Percentiles rank a stretch among this genome's conserved stretches.
phyloP scores from a whole-genome alignment of 2,888 invertebrate species.

The Pedicia rivosa region DNA sequence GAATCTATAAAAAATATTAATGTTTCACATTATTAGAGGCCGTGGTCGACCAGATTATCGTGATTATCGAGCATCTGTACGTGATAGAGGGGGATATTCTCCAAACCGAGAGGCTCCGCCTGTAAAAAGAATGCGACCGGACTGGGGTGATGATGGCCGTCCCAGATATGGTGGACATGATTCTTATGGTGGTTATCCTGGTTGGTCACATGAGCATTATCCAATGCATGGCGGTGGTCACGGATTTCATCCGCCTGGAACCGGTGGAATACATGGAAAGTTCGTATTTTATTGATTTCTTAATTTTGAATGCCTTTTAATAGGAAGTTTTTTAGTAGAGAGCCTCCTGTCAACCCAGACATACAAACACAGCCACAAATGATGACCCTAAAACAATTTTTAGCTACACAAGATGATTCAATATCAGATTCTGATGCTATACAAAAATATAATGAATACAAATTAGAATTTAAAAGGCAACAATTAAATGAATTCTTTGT shows the following conservation, averaged over 20 bases:
- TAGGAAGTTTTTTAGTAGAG: constrained; percentile 14
- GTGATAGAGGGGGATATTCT: constrained; percentile 55
- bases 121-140: constrained; percentile 56
- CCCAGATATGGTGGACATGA: constrained; percentile 33
- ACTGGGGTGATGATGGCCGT: constrained; percentile 43
- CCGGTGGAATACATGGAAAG: constrained; percentile 11
- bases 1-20: background rate
- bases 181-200: constrained; percentile 27
- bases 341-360: constrained; percentile 21
- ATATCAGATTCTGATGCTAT: constrained; percentile 96
- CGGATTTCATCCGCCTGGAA: constrained; percentile 19
- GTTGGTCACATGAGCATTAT: constrained; percentile 25
- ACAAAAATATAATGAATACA: constrained; percentile 95
- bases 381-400: constrained; percentile 93
- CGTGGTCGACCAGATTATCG: constrained; percentile 51
- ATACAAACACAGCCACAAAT: constrained; percentile 75
- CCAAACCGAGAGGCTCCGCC: constrained; percentile 64
- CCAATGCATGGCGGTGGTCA: constrained; percentile 24
- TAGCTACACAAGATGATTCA: constrained; percentile 91
- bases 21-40: constrained; percentile 33
- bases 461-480: constrained; percentile 88
- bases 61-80: constrained; percentile 63
- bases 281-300: background rate
- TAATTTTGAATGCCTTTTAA: constrained; percentile 20
- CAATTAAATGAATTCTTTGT: constrained; percentile 98